A percentile compares a stretch with the other conserved stretches of the same genome.
Evolutionary conservation across 2,888 invertebrate genomes (phyloP).

Genomic region (Dryobota labecula): DNA sequence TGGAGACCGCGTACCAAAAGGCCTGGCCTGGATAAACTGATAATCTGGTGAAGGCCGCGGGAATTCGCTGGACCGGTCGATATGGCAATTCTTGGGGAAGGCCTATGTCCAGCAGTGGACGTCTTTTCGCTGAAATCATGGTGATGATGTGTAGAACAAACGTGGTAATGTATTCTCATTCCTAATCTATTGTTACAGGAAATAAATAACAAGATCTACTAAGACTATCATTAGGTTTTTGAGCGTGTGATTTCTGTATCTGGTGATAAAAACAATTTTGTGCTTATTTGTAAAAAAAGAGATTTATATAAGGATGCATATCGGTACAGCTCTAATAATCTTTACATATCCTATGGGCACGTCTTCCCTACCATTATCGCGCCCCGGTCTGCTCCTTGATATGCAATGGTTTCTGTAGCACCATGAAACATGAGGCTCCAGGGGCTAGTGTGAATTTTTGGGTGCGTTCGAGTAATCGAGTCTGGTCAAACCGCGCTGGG

Average conservation of each 20-base stretch:
- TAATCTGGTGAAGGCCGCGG: not conserved
- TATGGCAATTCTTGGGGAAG: not conserved
- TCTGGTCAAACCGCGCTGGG: too few species aligned
- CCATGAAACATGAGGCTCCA: too few species aligned
- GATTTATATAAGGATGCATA: too few species aligned
- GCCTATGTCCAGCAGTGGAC: not conserved
- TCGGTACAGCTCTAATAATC: too few species aligned
- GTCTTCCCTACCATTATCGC: too few species aligned
- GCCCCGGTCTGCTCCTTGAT: too few species aligned
- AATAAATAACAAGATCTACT: not conserved
- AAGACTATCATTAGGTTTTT: not conserved
- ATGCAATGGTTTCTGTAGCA: too few species aligned
- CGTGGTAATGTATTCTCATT: not conserved
- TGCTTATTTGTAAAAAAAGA: not conserved
- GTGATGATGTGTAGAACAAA: not conserved
- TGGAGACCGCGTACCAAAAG: not conserved
- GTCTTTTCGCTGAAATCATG: not conserved
- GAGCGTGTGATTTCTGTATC: conserved; percentile 1
- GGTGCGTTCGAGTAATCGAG: too few species aligned
- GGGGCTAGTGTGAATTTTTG: too few species aligned
- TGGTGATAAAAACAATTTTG: not conserved
- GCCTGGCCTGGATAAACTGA: not conserved
- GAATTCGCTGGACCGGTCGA: too few species aligned
- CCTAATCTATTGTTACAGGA: not conserved
- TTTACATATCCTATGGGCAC: too few species aligned